These are phyloP conservation scores for Trichogramma pretiosum DNA, from an alignment of 1,140 invertebrate species.

Conservation along the genomic window DNA sequence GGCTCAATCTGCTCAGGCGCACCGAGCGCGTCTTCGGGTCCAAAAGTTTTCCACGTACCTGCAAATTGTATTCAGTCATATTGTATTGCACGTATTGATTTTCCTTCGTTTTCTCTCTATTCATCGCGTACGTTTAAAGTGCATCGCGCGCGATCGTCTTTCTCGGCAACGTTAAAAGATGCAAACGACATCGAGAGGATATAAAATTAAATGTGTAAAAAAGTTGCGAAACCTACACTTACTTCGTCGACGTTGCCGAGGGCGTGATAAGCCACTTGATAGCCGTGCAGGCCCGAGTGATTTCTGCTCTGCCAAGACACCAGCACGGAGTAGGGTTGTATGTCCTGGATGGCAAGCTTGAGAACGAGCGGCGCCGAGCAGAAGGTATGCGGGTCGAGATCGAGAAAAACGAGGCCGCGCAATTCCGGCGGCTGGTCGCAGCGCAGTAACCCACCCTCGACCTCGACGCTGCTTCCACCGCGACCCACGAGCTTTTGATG, in stretches of 20 bases:
- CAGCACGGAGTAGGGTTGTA: slow-evolving; percentile 76
- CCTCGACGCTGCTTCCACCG: slow-evolving; percentile 43
- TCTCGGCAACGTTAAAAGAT: no score
- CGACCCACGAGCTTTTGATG: slow-evolving; percentile 65
- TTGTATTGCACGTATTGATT: neutral
- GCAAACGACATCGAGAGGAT: no score
- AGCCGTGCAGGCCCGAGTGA: slow-evolving; percentile 75
- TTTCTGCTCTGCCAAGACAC: slow-evolving; percentile 88
- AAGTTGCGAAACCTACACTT: no score
- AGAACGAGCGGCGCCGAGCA: slow-evolving; percentile 74
- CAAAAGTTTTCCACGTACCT: slow-evolving; percentile 64
- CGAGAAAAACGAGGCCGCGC: slow-evolving; percentile 63
- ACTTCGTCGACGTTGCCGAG: slow-evolving; percentile 55
- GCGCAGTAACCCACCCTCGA: slow-evolving; percentile 46
- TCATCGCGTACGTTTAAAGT: neutral
- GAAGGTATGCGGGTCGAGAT: slow-evolving; percentile 69
- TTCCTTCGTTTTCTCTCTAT: neutral
- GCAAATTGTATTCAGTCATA: slow-evolving; percentile 25
- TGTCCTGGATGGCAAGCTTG: slow-evolving; percentile 77
- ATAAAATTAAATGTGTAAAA: no score
- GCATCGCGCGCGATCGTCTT: neutral
- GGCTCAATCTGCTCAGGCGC: slow-evolving; percentile 60
- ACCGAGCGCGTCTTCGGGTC: slow-evolving; percentile 63
- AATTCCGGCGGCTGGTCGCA: slow-evolving; percentile 75
- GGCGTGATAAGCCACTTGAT: slow-evolving; percentile 76